Evolutionary conservation across 2,113 vertebrate genomes (phyloP).

Genomic region (Puntigrus tetrazona): DNA sequence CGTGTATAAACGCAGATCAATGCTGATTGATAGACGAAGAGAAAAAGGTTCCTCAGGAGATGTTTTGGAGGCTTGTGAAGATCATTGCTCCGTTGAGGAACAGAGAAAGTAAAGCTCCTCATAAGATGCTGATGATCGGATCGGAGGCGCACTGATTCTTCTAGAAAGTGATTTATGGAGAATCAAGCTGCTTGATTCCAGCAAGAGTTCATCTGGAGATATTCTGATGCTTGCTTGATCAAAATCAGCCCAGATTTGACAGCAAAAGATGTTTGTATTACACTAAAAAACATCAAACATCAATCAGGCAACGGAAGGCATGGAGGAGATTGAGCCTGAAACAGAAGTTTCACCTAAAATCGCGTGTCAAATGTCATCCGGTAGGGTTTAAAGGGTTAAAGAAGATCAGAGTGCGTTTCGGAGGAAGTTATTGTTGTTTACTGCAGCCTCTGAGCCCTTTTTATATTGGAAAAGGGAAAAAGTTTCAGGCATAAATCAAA

Average conservation of each 20-base stretch:
- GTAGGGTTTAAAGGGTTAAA: background rate
- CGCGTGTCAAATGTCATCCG: no score
- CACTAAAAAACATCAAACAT: background rate
- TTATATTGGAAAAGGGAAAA: slow-evolving; percentile 1
- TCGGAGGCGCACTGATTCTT: no score
- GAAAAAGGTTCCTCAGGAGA: no score
- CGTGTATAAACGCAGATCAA: no score
- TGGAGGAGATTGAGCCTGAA: no score
- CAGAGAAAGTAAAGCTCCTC: no score
- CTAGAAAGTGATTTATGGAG: no score
- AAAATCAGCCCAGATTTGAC: background rate
- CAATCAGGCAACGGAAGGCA: no score
- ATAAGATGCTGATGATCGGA: background rate
- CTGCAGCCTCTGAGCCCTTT: background rate
- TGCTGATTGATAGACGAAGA: no score
- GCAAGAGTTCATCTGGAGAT: no score
- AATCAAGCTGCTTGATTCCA: background rate
- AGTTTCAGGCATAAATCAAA: slow-evolving; percentile 10
- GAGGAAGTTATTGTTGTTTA: background rate
- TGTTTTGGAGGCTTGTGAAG: no score
- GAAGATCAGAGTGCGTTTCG: background rate
- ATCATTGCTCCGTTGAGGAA: no score
- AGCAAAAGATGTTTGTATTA: background rate
- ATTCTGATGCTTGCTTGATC: background rate
- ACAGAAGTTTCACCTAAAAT: background rate